Evolutionary conservation across 2,888 invertebrate genomes (phyloP), one percentile per base, ranked within the genome.

Genomic region (Bibio marci): DNA sequence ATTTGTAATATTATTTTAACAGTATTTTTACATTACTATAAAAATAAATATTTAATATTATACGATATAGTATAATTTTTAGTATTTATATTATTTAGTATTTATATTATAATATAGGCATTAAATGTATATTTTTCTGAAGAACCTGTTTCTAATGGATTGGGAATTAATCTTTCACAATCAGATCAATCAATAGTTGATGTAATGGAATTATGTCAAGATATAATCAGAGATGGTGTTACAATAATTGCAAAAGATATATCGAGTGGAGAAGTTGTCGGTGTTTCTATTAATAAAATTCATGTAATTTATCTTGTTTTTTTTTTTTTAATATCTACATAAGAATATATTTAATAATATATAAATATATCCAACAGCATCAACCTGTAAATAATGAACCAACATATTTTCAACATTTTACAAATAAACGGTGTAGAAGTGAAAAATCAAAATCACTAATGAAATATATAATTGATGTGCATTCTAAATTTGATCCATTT

Each of bases 271-370:
- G 62, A 67, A 48, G 70, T 79, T 1, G 71, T 62, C 4, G 68
- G 73, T 1, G 75, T 67, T 2, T 55, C 70, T 4, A 74, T 80
- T 49, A 80, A 80, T 55, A 80, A 80, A 61, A 57, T 80, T 43
- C 76, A 77, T 62, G 78, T 72, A 51, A 42, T 47, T 18, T 11
- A 31, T 37, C 28, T 17, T 27, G 19, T 31, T n/a, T n/a, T n/a
- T n/a, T n/a, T n/a, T n/a, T n/a, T n/a, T n/a, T n/a, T n/a, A n/a
- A n/a, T n/a, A n/a, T n/a, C n/a, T n/a, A n/a, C n/a, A n/a, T n/a
- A n/a, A n/a, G n/a, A n/a, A n/a, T n/a, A n/a, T n/a, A n/a, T n/a
- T n/a, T n/a, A 42, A 40, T 44, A 41, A 36, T 37, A 53, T 57
- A 19, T 50, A 65, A 65, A 55, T 57, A n/a, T n/a, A n/a, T n/a